Evolutionary conservation across 2,797 vertebrate species (phyloP).

Genomic region (Poeciliopsis gracilis): DNA sequence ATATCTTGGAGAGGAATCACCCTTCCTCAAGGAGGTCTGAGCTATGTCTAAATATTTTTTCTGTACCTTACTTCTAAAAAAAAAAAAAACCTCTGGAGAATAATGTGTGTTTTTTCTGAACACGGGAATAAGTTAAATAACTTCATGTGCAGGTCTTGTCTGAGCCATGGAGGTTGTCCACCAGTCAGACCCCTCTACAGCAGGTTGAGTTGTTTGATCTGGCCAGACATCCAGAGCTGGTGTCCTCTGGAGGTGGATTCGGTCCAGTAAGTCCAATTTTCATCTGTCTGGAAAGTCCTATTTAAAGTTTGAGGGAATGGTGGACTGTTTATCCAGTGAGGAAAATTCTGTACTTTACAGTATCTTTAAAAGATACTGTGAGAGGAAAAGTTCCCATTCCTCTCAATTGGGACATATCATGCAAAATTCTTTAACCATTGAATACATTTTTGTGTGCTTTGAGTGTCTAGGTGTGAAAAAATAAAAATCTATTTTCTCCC

Average conservation of each 20-base stretch:
- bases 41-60: background rate
- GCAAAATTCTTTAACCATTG: too few relatives aligned
- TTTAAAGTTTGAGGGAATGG: background rate
- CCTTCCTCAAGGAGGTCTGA: constrained; percentile 93
- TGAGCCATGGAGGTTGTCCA: constrained; percentile 95
- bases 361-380: background rate
- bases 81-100: background rate
- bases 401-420: too few relatives aligned
- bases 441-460: too few relatives aligned
- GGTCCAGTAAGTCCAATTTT: constrained; percentile 87
- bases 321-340: background rate
- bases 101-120: background rate
- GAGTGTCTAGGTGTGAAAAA: too few relatives aligned
- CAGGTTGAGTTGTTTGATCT: constrained; percentile 88
- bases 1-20: constrained; percentile 93
- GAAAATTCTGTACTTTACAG: background rate
- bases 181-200: constrained; percentile 96
- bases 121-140: background rate
- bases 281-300: background rate
- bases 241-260: constrained; percentile 93
- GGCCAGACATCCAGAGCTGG: constrained; percentile 85
- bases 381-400: background rate
- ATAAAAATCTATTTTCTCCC: too few relatives aligned
- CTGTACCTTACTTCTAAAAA: background rate
- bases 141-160: constrained; percentile 86